A percentile compares a stretch with the other conserved stretches of the same genome.
Conservation (phyloP, 2,888 invertebrate species). For the Mythimna vitellina region DNA sequence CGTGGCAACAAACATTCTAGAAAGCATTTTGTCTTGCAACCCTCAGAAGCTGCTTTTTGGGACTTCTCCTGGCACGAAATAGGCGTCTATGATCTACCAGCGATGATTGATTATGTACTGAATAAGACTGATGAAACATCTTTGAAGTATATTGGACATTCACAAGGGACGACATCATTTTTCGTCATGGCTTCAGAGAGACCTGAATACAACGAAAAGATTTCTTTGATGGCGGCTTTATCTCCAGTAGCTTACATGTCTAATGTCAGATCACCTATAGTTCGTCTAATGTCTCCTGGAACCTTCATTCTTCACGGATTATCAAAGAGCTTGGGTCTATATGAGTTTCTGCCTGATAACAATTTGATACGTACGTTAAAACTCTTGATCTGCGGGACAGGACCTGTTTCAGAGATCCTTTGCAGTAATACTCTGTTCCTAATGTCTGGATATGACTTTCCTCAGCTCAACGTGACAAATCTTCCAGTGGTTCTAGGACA, state of each 20-base stretch:
- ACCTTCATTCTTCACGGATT: slow-evolving; percentile 68
- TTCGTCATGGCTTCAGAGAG: slow-evolving; percentile 89
- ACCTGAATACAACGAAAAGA: slow-evolving; percentile 90
- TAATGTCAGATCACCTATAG: slow-evolving; percentile 78
- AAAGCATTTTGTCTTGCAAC: slow-evolving; percentile 83
- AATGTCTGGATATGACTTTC: slow-evolving; percentile 89
- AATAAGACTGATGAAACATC: slow-evolving; percentile 85
- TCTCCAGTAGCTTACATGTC: slow-evolving; percentile 91
- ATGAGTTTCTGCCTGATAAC: slow-evolving; percentile 92
- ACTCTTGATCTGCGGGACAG: slow-evolving; percentile 82
- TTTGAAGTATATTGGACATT: slow-evolving; percentile 93
- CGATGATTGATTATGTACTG: slow-evolving; percentile 93
- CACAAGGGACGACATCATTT: slow-evolving; percentile 92
- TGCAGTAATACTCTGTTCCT: slow-evolving; percentile 91
- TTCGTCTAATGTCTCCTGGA: slow-evolving; percentile 75
- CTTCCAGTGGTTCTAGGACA: slow-evolving; percentile 90
- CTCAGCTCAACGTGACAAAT: slow-evolving; percentile 91
- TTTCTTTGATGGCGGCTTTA: slow-evolving; percentile 88
- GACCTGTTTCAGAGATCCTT: slow-evolving; percentile 83
- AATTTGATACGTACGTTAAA: slow-evolving; percentile 86
- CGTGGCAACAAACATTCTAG: slow-evolving; percentile 93
- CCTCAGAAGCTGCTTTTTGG: slow-evolving; percentile 90
- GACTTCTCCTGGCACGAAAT: slow-evolving; percentile 96
- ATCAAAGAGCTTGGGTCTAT: slow-evolving; percentile 82
- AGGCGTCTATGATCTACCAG: slow-evolving; percentile 94